Conservation (phyloP, 2,113 vertebrate genomes). For the Indicator indicator region DNA sequence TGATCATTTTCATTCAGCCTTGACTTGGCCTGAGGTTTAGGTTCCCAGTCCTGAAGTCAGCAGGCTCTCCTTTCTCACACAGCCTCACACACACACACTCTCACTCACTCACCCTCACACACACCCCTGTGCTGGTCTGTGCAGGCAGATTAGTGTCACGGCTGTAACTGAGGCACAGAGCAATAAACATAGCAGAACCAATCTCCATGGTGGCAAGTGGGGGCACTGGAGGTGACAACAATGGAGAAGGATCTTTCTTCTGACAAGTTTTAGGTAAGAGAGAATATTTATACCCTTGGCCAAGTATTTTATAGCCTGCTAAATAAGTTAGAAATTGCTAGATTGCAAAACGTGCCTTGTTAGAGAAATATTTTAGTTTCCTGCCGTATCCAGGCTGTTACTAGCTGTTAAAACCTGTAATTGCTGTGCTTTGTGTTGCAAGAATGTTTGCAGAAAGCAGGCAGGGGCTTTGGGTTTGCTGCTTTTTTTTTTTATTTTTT, state of each 20-base stretch:
- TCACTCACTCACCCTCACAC: neutral
- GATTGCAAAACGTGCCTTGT: conserved; percentile 3
- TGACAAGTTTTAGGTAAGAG: conserved; percentile 82
- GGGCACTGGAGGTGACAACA: conserved; percentile 73
- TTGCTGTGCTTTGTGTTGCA: conserved; percentile 71
- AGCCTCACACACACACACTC: neutral
- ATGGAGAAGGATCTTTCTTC: conserved; percentile 69
- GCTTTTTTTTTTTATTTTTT: neutral
- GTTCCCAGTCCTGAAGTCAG: conserved; percentile 74
- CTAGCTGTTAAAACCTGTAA: conserved; percentile 63
- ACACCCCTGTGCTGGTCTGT: conserved; percentile 51
- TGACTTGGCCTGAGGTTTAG: conserved; percentile 78
- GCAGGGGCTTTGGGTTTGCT: neutral
- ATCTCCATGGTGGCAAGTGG: conserved; percentile 75
- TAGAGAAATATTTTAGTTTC: conserved; percentile 46
- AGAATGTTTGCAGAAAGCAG: conserved; percentile 15
- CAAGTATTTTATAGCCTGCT: conserved; percentile 50
- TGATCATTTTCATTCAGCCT: conserved; percentile 80
- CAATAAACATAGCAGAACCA: conserved; percentile 72
- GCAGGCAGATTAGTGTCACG: conserved; percentile 76
- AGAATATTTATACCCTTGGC: conserved; percentile 48
- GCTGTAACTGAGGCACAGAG: conserved; percentile 74
- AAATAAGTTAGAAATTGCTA: conserved; percentile 54
- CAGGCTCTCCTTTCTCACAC: conserved; percentile 24
- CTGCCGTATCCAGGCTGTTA: conserved; percentile 47